These are phyloP conservation scores for Hoplostethus atlanticus DNA, from an alignment of 2,797 vertebrate genomes.

Conservation along the genomic window DNA sequence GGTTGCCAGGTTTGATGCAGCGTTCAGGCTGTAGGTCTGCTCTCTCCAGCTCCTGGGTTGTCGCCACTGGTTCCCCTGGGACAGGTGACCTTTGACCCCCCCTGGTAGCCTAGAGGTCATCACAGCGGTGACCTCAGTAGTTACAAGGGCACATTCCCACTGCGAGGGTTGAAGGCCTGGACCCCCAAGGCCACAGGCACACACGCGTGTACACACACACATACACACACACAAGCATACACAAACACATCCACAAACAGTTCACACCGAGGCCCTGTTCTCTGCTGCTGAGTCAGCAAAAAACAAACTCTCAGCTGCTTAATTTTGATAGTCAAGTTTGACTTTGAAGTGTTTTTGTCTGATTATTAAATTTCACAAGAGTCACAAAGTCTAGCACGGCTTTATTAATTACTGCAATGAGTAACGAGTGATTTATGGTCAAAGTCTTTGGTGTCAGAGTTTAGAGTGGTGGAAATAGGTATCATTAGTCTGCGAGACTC, in stretches of 20 bases:
- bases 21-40: conserved; percentile 39
- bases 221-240: conserved; percentile 6
- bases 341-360: conserved; percentile 69
- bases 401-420: conserved; percentile 80
- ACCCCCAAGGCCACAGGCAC: conserved; percentile 53
- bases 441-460: conserved; percentile 81
- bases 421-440: conserved; percentile 78
- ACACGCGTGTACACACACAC: conserved; percentile 4
- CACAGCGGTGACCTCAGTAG: conserved; percentile 68
- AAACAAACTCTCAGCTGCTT: conserved; percentile 39
- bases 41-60: conserved; percentile 54
- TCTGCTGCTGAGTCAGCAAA: conserved; percentile 51
- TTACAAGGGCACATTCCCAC: conserved; percentile 75
- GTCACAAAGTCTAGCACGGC: conserved; percentile 73
- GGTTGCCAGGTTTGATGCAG: conserved; percentile 58
- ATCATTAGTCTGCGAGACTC: conserved; percentile 79
- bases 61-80: conserved; percentile 70
- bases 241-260: conserved; percentile 38
- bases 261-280: conserved; percentile 1
- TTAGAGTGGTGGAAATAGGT: conserved; percentile 77
- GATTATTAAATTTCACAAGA: conserved; percentile 70
- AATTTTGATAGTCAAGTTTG: conserved; percentile 67
- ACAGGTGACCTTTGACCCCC: conserved; percentile 59
- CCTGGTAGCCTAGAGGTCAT: conserved; percentile 69
- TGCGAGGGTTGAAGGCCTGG: conserved; percentile 54